Conservation (phyloP, 92 coral and sea anemone species). For the Phymanthus crucifer region DNA sequence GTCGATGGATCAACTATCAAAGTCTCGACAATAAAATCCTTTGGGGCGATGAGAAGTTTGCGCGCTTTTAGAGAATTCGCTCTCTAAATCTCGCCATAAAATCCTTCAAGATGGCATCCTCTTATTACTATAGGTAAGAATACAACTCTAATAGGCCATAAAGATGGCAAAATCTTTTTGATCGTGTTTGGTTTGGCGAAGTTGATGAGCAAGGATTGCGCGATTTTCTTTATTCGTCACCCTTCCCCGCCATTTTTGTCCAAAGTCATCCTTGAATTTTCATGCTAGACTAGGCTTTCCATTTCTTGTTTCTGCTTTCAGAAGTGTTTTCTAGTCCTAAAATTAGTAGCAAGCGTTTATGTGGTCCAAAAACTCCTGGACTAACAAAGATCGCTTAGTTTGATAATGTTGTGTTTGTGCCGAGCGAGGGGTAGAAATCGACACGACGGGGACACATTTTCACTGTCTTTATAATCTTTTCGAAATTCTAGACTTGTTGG, state of each 20-base stretch:
- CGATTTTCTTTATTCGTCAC: conserved; percentile 34
- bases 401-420: conserved; percentile 17
- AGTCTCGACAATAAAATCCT: conserved; percentile 61
- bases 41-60: conserved; percentile 44
- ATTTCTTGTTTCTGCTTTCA: not conserved
- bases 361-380: not conserved
- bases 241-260: conserved; percentile 54
- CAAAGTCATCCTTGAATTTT: conserved; percentile 4
- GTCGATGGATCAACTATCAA: conserved; percentile 83
- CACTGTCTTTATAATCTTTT: not conserved
- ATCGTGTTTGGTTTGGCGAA: conserved; percentile 3
- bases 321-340: not conserved
- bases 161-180: conserved; percentile 1
- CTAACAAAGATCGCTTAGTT: conserved; percentile 6
- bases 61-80: conserved; percentile 67
- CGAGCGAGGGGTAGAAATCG: conserved; percentile 28
- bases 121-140: conserved; percentile 72
- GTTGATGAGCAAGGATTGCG: conserved; percentile 32
- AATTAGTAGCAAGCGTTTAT: conserved; percentile 1
- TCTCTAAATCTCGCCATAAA: conserved; percentile 46
- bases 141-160: not conserved
- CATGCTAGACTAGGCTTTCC: not conserved
- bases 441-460: conserved; percentile 8
- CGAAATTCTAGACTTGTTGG: not conserved
- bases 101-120: conserved; percentile 67